Conservation (phyloP, 1,140 invertebrate genomes). For the Polypedilum pembai region DNA sequence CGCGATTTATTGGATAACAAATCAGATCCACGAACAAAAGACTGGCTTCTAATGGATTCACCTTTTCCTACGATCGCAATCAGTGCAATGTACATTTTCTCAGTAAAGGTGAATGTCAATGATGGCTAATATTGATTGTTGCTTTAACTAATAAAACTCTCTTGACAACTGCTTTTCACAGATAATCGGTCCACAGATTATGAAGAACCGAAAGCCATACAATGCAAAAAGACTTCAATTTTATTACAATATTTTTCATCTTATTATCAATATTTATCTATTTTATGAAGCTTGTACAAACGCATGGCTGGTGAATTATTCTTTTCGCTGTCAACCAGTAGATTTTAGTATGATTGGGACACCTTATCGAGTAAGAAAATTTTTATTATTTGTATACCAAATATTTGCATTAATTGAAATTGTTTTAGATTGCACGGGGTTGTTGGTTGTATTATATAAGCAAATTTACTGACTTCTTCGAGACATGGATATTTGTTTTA, state of each 20-base stretch:
- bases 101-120: slow-evolving; percentile 55
- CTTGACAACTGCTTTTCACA: slow-evolving; percentile 39
- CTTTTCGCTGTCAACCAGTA: slow-evolving; percentile 79
- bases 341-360: slow-evolving; percentile 42
- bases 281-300: slow-evolving; percentile 61
- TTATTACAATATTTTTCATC: slow-evolving; percentile 79
- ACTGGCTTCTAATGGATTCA: slow-evolving; percentile 76
- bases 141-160: neutral
- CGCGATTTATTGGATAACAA: slow-evolving; percentile 65
- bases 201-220: slow-evolving; percentile 84
- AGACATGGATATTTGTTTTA: neutral
- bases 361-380: neutral
- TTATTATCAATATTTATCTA: slow-evolving; percentile 74
- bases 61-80: slow-evolving; percentile 71
- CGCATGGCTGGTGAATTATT: slow-evolving; percentile 72
- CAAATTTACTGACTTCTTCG: slow-evolving; percentile 22
- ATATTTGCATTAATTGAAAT: neutral
- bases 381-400: neutral
- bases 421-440: neutral
- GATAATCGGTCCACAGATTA: slow-evolving; percentile 71
- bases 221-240: slow-evolving; percentile 71
- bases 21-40: slow-evolving; percentile 70
- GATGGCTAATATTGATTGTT: neutral
- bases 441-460: slow-evolving; percentile 19
- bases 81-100: slow-evolving; percentile 67